Evolutionary conservation across 2,888 invertebrate species (phyloP).

Genomic region (Eupithecia centaureata): DNA sequence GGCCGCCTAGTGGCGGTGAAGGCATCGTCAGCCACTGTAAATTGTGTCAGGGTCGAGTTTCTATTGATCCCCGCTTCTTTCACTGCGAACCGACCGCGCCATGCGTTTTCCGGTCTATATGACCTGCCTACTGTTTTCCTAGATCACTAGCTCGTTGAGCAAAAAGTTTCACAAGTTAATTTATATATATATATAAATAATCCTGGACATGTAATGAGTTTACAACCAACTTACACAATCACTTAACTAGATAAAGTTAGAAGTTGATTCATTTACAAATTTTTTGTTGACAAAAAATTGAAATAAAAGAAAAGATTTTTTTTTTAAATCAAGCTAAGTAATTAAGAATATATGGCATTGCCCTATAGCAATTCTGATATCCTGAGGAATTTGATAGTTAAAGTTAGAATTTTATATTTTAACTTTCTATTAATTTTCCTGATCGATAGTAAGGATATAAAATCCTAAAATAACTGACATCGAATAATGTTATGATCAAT

Average conservation of each 20-base stretch:
- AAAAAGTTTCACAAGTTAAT: not conserved
- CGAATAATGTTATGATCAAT: no score
- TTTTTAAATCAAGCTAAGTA: no score
- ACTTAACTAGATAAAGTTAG: not conserved
- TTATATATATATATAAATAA: no score
- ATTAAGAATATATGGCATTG: no score
- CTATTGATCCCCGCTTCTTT: constrained; percentile 79
- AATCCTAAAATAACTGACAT: no score
- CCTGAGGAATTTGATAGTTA: not conserved
- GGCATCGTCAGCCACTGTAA: constrained; percentile 73
- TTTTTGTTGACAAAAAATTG: not conserved
- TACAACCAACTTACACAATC: no score
- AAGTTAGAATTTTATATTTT: not conserved
- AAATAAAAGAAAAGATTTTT: not conserved
- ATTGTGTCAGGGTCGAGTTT: constrained; percentile 79
- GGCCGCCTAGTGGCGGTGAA: constrained; percentile 62
- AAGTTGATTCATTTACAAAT: not conserved
- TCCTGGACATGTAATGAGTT: not conserved
- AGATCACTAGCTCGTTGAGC: not conserved
- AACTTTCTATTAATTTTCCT: not conserved
- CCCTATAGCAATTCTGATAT: not conserved
- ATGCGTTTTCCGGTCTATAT: constrained; percentile 64
- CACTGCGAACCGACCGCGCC: constrained; percentile 63
- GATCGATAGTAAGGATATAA: no score
- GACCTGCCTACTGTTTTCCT: constrained; percentile 14